These are phyloP conservation scores for Notolabrus celidotus DNA, from an alignment of 2,797 vertebrate species.

Conservation along the genomic window DNA sequence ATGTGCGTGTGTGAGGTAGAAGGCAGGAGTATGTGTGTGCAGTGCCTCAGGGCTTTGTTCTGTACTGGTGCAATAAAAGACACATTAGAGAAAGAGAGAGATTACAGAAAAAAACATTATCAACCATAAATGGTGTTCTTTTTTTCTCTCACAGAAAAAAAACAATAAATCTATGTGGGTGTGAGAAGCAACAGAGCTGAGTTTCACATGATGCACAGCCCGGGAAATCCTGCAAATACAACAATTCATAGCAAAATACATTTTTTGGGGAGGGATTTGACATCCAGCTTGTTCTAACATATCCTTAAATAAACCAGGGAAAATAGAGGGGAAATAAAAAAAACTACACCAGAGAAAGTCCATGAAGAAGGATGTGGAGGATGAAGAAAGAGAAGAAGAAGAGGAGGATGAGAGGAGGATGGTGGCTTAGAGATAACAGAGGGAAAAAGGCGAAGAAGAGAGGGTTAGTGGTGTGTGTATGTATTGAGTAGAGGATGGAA, in stretches of 20 bases:
- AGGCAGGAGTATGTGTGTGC: constrained; percentile 24
- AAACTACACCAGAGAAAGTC: constrained; percentile 20
- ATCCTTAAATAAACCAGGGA: not conserved
- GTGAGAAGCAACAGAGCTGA: constrained; percentile 71
- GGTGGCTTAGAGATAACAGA: constrained; percentile 44
- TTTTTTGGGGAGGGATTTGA: constrained; percentile 30
- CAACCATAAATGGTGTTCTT: constrained; percentile 69
- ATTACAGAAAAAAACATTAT: constrained; percentile 76
- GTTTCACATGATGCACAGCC: constrained; percentile 62
- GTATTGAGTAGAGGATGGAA: constrained; percentile 34
- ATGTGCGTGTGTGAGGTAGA: constrained; percentile 7
- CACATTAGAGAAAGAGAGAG: constrained; percentile 80
- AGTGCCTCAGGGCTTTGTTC: constrained; percentile 74
- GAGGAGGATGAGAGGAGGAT: constrained; percentile 28
- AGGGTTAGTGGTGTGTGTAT: constrained; percentile 32
- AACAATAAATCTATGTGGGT: constrained; percentile 73
- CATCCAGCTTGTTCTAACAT: constrained; percentile 31
- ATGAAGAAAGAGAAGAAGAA: constrained; percentile 37
- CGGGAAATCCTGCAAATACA: constrained; percentile 54
- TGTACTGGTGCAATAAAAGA: constrained; percentile 83
- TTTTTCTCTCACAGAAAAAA: constrained; percentile 42
- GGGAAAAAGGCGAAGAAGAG: constrained; percentile 8
- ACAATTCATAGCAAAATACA: constrained; percentile 18
- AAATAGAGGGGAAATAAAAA: not conserved
- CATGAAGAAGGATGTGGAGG: constrained; percentile 30